Base-by-base conservation (phyloP, 2,888 invertebrate species). In the Scaptomyza parva region DNA sequence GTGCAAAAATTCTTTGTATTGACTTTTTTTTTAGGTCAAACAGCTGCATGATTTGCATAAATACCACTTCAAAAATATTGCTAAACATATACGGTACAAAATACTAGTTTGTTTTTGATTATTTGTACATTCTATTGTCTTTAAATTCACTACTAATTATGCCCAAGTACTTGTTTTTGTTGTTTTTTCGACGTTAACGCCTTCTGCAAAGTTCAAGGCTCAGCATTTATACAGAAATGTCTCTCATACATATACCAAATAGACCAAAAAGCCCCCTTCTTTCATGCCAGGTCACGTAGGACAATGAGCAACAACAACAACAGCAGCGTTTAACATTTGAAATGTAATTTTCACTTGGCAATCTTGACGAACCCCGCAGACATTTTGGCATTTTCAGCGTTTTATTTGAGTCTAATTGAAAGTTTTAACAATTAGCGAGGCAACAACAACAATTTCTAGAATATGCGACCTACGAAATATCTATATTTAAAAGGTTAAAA, bases 1-100 rank as follows among this genome's bases (percentile, higher is more conserved):
- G 62, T 73, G 73, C 70, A 62, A 39, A 7, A 9, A n/a, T 60
- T 76, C 71, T 59, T 67, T 62, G 51, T 75, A 86, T 86, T 84
- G 85, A 78, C 76, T 84, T 82, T 61, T 86, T 73, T 61, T 86
- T 71, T 65, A 78, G 85, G 85, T 76, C 78, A 78, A 81, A 81
- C 71, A 70, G 84, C 68, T 62, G 60, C 80, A 63, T 66, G 69
- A 82, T 86, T 86, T 82, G 78, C 82, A 86, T 84, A 78, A 78
- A 76, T 72, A 78, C 81, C 73, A 78, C 81, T 86, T 72, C 72
- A 77, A 58, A 62, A 26, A 39, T 57, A 53, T 53, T 43, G 37
- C 24, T 33, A 11, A 7, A 12, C 3, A 11, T 11, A 11, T 3
- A 3, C 11, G 3, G 28, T 11, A 30, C 3, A n/a, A 2, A 37